Base-by-base conservation (phyloP, 2,888 invertebrate species). In the Microctonus brassicae region DNA sequence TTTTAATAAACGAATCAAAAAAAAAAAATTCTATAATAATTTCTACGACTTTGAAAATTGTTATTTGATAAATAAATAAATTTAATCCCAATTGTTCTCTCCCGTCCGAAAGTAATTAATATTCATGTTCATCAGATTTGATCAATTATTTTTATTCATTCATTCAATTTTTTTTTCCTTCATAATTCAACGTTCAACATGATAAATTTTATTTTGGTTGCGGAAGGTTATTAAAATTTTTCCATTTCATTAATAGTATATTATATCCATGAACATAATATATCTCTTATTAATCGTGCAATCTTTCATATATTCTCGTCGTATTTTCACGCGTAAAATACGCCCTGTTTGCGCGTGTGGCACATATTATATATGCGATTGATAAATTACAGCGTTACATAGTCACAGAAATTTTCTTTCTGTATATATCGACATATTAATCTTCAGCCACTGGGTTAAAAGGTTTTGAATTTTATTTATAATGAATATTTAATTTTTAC, bases 251-350 rank as follows among this genome's bases (percentile, higher is more conserved):
- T 47, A 47, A n/a, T n/a, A n/a, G n/a, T n/a, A n/a, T n/a, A n/a
- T n/a, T n/a, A n/a, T n/a, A n/a, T n/a, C n/a, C n/a, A n/a, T n/a
- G n/a, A n/a, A n/a, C n/a, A n/a, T n/a, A n/a, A n/a, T n/a, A 60
- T 57, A 55, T 42, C 57, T 22, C 65, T 33, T 20, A 42, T 57
- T 63, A 69, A 69, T 69, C 69, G 63, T 29, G 47, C 47, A 69
- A 69, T 69, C 34, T 63, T 29, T 47, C 67, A 68, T 60, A 13
- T 60, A 39, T 63, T n/a, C 34, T 36, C 26, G 26, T 5, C 13
- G 20, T n/a, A 63, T 69, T 69, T 63, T 62, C 57, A 63, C 33
- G 42, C 29, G 42, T 57, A 62, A 69, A 61, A 52, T 62, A 63
- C 63, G 69, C 61, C 62, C 62, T 20, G 26, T 36, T 29, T 36